These are phyloP conservation scores for Diceros bicornis DNA, from an alignment of 2,797 vertebrate genomes.

Conservation along the genomic window DNA sequence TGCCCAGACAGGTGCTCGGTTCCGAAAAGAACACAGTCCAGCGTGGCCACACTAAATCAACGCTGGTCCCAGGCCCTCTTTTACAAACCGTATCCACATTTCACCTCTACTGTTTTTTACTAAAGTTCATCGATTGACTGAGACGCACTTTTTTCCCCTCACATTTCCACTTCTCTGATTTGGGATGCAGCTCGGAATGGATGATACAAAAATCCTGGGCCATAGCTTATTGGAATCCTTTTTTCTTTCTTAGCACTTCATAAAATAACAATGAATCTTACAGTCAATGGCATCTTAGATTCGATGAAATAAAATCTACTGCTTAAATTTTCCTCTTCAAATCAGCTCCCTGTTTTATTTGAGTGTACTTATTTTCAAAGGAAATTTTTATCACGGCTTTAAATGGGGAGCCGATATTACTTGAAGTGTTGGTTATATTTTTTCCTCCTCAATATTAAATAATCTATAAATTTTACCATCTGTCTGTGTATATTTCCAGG, in stretches of 20 bases:
- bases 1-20: neutral
- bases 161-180: neutral
- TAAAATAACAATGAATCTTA: constrained; percentile 10
- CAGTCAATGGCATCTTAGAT: neutral
- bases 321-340: constrained; percentile 2
- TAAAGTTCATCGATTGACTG: fast-evolving
- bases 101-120: too few species aligned
- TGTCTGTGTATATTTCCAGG: neutral
- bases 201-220: neutral
- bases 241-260: constrained; percentile 55
- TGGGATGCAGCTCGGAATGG: neutral
- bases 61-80: fast-evolving
- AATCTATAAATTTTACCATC: neutral
- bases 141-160: neutral
- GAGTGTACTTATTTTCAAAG: neutral
- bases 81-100: fast-evolving
- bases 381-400: neutral
- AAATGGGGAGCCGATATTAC: neutral
- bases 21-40: fast-evolving
- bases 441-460: neutral
- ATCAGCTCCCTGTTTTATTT: neutral
- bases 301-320: neutral
- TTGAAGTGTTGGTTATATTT: neutral
- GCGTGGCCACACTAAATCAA: fast-evolving
- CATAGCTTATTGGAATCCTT: neutral